Percentiles rank a stretch among this genome's conserved stretches.
phyloP scores from a whole-genome alignment of 1,140 invertebrate genomes.

The Eurosta solidaginis region DNA sequence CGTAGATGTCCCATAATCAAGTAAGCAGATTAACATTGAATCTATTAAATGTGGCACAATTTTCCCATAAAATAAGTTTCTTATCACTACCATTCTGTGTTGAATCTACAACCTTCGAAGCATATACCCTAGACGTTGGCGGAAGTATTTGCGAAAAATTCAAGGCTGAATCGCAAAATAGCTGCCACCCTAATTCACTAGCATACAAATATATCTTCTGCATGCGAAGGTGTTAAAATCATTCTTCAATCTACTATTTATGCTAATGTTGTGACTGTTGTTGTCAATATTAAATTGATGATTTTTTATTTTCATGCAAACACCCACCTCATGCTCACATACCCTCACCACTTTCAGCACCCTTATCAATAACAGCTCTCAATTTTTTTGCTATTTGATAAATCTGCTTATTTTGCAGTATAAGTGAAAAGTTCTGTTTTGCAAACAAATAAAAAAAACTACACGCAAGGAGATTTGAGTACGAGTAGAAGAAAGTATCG shows the following conservation, averaged over 20 bases:
- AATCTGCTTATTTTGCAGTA: slow-evolving; percentile 34
- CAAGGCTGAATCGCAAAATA: not conserved
- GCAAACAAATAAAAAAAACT: not conserved
- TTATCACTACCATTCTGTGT: too few species aligned
- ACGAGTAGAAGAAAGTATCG: not conserved
- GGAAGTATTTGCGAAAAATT: too few species aligned
- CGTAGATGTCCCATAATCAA: too few species aligned
- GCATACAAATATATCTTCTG: not conserved
- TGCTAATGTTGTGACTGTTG: slow-evolving; percentile 28
- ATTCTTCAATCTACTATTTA: not conserved
- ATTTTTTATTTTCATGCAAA: not conserved
- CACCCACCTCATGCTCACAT: not conserved
- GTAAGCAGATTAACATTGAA: too few species aligned
- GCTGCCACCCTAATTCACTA: not conserved
- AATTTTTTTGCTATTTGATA: not conserved
- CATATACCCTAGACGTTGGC: too few species aligned
- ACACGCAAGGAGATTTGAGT: not conserved
- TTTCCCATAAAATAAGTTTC: too few species aligned
- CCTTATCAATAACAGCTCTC: slow-evolving; percentile 2
- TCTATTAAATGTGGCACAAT: too few species aligned
- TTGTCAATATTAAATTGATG: slow-evolving; percentile 26
- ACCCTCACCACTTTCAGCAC: not conserved
- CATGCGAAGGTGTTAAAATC: not conserved
- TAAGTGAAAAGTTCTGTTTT: slow-evolving; percentile 58
- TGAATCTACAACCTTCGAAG: too few species aligned